Conservation (phyloP, 1,140 invertebrate species). For the Bicyclus anynana region DNA sequence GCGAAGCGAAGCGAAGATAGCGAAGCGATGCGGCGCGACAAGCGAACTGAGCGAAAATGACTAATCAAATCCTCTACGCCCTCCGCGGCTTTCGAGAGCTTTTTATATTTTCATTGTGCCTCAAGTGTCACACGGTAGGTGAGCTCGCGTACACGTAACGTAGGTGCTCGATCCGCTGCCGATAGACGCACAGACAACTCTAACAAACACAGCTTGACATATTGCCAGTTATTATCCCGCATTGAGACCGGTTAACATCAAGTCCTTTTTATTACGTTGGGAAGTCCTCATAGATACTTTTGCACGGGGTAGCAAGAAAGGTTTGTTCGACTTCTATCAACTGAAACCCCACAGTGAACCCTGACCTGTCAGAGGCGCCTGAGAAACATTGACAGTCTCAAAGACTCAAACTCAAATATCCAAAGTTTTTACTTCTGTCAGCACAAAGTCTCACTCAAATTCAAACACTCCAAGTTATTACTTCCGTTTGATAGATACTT, state of each 20-base stretch:
- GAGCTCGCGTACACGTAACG: slow-evolving; percentile 30
- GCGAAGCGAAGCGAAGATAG: slow-evolving; percentile 67
- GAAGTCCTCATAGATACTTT: no score
- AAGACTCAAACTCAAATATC: no score
- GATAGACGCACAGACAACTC: not conserved
- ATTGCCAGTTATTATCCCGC: slow-evolving; percentile 2
- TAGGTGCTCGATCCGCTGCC: slow-evolving; percentile 10
- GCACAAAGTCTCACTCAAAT: no score
- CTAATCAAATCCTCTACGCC: slow-evolving; percentile 72
- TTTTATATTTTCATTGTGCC: slow-evolving; percentile 70
- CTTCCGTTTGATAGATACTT: no score
- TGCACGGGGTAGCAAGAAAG: no score
- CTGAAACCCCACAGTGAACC: no score
- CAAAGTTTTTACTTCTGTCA: no score
- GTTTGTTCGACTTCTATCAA: no score
- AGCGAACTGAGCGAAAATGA: slow-evolving; percentile 63
- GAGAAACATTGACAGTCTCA: no score
- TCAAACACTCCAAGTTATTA: no score
- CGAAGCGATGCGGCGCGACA: slow-evolving; percentile 48
- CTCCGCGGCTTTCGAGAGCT: slow-evolving; percentile 57
- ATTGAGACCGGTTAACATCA: not conserved
- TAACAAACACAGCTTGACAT: not conserved
- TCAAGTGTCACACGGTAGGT: slow-evolving; percentile 60
- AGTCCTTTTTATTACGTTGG: not conserved
- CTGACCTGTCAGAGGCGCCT: no score